These are phyloP conservation scores for Typhlomys cinereus DNA, from an alignment of 2,113 vertebrate genomes.

Conservation along the genomic window DNA sequence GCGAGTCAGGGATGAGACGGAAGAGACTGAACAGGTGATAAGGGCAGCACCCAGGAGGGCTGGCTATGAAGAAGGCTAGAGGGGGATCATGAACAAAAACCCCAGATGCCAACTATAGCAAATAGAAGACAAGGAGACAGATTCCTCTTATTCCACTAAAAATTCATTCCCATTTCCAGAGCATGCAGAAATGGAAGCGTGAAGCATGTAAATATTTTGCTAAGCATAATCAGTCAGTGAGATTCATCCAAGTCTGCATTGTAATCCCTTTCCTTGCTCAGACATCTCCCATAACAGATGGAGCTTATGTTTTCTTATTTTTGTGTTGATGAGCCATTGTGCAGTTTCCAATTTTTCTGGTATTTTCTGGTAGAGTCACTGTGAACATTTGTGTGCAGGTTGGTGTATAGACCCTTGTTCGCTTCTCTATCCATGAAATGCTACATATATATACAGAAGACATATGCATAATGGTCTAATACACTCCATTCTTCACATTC, in stretches of 20 bases:
- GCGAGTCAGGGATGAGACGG: no score
- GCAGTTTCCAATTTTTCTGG: neutral
- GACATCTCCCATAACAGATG: neutral
- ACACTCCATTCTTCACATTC: no score
- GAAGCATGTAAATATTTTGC: neutral
- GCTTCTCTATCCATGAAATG: no score
- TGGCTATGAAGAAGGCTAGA: no score
- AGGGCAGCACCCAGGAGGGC: no score
- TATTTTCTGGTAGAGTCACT: neutral
- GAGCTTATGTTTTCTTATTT: neutral
- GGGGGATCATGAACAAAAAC: no score
- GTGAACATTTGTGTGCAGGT: neutral
- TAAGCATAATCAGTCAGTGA: neutral
- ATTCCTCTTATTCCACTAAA: neutral
- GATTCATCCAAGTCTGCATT: no score
- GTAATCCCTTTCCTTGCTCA: neutral
- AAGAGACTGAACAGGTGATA: accelerated
- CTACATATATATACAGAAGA: no score
- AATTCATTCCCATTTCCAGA: neutral
- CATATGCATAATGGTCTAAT: no score
- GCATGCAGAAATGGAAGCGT: neutral
- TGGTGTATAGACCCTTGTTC: neutral
- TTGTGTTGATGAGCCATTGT: neutral
- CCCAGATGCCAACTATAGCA: accelerated
- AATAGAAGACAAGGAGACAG: neutral